Conservation (phyloP, 2,888 invertebrate genomes). For the Trissolcus brochymenae region DNA sequence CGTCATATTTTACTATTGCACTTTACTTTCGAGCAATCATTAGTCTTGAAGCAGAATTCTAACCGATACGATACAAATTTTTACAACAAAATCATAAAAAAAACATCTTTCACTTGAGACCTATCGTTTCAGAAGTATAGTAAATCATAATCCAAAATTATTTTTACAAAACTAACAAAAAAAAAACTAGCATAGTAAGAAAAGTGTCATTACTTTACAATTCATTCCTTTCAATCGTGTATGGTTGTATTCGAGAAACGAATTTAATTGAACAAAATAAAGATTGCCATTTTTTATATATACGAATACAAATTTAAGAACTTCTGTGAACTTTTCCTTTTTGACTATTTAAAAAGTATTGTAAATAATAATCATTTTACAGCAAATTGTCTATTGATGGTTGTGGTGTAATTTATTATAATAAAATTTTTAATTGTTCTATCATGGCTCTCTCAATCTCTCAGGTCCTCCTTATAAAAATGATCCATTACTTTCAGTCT, state of each 20-base stretch:
- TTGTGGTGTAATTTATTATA: conserved; percentile 55
- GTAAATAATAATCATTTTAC: conserved; percentile 51
- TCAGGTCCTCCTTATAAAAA: no score
- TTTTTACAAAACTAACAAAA: conserved; percentile 1
- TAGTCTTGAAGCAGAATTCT: not conserved
- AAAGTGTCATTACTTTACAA: no score
- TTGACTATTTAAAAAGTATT: conserved; percentile 29
- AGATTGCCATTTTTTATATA: conserved; percentile 26
- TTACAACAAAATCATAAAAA: conserved; percentile 19
- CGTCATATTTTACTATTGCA: conserved; percentile 42
- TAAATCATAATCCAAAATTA: no score
- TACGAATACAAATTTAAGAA: conserved; percentile 14
- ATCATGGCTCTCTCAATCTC: not conserved
- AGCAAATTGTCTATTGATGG: conserved; percentile 54
- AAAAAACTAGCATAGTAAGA: not conserved
- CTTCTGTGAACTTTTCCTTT: conserved; percentile 24
- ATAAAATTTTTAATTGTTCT: conserved; percentile 55
- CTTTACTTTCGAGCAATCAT: conserved; percentile 29
- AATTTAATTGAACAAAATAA: not conserved
- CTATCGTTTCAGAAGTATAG: not conserved
- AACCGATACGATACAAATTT: conserved; percentile 24
- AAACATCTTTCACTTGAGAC: conserved; percentile 11
- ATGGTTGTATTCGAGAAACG: not conserved
- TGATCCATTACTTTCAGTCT: no score
- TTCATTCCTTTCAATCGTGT: no score